These are phyloP conservation scores for Eunapius fragilis DNA, from an alignment of 37 sponge, comb jelly and placozoan genomes.

Conservation along the genomic window DNA sequence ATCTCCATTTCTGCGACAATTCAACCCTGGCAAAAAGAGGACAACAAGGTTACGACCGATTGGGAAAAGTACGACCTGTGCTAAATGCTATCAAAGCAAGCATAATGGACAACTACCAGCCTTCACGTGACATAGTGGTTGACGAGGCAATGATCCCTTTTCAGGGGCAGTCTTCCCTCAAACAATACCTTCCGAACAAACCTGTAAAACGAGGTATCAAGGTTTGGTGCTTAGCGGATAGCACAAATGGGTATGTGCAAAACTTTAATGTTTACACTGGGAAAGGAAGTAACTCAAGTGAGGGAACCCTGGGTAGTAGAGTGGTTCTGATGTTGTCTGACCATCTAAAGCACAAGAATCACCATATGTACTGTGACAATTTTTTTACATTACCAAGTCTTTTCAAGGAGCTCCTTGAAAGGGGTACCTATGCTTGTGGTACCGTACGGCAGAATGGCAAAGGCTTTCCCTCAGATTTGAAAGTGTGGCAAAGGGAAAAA, in stretches of 20 bases:
- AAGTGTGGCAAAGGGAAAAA: not conserved
- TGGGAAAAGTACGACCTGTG: conserved; percentile 31
- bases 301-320: conserved; percentile 16
- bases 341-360: conserved; percentile 1
- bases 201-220: conserved; percentile 58
- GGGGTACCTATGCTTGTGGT: conserved; percentile 26
- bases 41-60: conserved; percentile 18
- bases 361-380: conserved; percentile 38
- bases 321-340: conserved; percentile 30
- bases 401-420: not conserved
- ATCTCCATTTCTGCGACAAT: conserved; percentile 44
- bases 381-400: conserved; percentile 14
- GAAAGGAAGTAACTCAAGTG: not conserved
- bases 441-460: conserved; percentile 18
- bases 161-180: conserved; percentile 39
- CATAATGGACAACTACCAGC: not conserved
- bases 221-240: conserved; percentile 34
- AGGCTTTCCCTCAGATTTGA: conserved; percentile 23
- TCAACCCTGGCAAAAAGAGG: conserved; percentile 8
- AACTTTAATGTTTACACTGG: conserved; percentile 41
- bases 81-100: not conserved
- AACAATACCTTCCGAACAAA: conserved; percentile 57
- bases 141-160: conserved; percentile 56
- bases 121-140: not conserved
- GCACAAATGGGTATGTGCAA: conserved; percentile 19